Base-by-base conservation (phyloP, 2,888 invertebrate species). In the Seira musarum region DNA sequence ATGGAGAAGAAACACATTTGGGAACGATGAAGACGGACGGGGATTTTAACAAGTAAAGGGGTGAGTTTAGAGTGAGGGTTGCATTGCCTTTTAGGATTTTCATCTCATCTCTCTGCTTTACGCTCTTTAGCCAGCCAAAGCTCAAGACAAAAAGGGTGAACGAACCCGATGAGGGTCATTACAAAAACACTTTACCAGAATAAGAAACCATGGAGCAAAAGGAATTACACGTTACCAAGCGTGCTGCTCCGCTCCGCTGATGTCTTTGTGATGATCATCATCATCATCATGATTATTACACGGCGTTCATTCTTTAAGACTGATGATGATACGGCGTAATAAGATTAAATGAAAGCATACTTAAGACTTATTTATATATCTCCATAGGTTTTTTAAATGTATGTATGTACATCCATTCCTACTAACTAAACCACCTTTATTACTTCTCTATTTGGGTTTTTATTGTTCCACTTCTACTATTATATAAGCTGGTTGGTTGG, bases 81-180 rank as follows among this genome's bases (percentile, higher is more conserved):
- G 69, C 71, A 64, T 80, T 80, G 80, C 71, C 75, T 80, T 13
- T 8, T 57, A 80, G 61, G 80, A 80, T 24, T 49, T 68, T 71
- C 67, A 66, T 71, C 40, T 75, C 15, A 21, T 57, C 19, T 71
- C 15, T 46, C 46, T 67, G 3, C 69, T 69, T 15, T n/a, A 22
- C 53, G 8, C n/a, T 46, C n/a, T 21, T n/a, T n/a, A n/a, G n/a
- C 22, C 17, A n/a, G 19, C 46, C n/a, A 24, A 5, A 46, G 40
- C 30, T 40, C 13, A 57, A n/a, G 49, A 74, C 65, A 57, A 72
- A 66, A 71, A 81, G 81, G 81, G 81, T 81, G 81, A 81, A 81
- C 81, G 81, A 81, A 81, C 81, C 76, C 81, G 81, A 81, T 81
- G 81, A 81, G 81, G 81, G 81, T 81, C 81, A 81, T 81, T 81